Percentiles rank a stretch among this genome's conserved stretches.
phyloP scores from a whole-genome alignment of 1,140 invertebrate species.

The Parapsyche elsis region DNA sequence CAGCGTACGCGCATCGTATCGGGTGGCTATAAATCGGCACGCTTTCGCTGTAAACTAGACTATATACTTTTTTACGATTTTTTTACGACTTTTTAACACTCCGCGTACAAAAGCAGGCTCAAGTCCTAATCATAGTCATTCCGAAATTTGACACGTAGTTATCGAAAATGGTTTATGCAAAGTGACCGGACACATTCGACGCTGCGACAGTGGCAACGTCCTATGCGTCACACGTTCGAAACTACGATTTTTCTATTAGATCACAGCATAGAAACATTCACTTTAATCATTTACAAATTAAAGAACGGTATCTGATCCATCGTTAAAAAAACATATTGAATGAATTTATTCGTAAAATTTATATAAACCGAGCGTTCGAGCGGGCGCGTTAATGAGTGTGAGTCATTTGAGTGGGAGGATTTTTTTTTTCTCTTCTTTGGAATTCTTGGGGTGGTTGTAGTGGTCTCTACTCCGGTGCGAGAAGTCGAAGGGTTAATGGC shows the following conservation, averaged over 20 bases:
- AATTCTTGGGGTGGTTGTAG: no score
- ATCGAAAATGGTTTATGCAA: constrained; percentile 21
- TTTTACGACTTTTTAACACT: constrained; percentile 8
- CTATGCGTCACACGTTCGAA: background rate
- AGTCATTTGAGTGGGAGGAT: background rate
- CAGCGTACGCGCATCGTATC: no score
- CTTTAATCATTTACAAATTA: no score
- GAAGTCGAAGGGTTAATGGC: constrained; percentile 11
- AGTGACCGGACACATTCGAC: constrained; percentile 1
- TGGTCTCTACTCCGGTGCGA: background rate
- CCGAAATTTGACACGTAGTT: constrained; percentile 16
- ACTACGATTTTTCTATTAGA: background rate
- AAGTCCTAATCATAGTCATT: background rate
- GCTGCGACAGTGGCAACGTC: background rate
- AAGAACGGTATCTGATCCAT: no score
- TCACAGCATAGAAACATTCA: no score
- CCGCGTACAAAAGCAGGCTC: background rate
- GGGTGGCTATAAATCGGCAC: constrained; percentile 56
- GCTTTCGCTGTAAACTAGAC: constrained; percentile 55
- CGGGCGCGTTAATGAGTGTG: no score
- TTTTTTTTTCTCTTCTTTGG: no score
- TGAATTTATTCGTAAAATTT: no score
- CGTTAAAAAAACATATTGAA: no score
- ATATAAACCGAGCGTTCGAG: no score
- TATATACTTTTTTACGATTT: constrained; percentile 16